Evolutionary conservation across 2,113 vertebrate genomes (phyloP).

Genomic region (Otolemur garnettii): DNA sequence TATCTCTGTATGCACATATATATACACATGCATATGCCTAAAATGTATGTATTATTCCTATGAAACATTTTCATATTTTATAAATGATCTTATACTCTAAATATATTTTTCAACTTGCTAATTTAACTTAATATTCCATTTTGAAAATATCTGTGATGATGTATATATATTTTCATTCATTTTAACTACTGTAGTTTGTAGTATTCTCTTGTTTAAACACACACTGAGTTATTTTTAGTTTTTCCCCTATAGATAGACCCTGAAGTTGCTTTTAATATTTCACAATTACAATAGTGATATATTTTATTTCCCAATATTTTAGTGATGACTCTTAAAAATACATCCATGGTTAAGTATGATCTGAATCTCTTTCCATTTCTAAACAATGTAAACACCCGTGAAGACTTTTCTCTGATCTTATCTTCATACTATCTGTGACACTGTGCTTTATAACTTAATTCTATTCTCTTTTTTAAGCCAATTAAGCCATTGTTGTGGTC

Average conservation of each 20-base stretch:
- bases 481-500: not conserved
- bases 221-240: not conserved
- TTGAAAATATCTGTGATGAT: not conserved
- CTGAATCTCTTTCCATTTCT: not conserved
- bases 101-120: not conserved
- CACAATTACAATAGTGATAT: not conserved
- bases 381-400: not conserved
- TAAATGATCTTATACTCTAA: not conserved
- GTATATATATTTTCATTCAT: not conserved
- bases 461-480: not conserved
- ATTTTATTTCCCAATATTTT: not conserved
- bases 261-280: not conserved
- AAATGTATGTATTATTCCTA: not conserved
- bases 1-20: not conserved
- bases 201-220: not conserved
- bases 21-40: not conserved
- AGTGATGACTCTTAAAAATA: not conserved
- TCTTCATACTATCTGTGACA: not conserved
- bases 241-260: not conserved
- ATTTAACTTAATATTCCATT: not conserved
- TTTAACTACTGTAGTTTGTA: not conserved
- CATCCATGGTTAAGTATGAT: not conserved
- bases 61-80: not conserved
- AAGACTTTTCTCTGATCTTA: not conserved
- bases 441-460: not conserved